These are phyloP conservation scores for Onychorhynchus coronatus DNA, from an alignment of 2,113 vertebrate species.

Conservation along the genomic window DNA sequence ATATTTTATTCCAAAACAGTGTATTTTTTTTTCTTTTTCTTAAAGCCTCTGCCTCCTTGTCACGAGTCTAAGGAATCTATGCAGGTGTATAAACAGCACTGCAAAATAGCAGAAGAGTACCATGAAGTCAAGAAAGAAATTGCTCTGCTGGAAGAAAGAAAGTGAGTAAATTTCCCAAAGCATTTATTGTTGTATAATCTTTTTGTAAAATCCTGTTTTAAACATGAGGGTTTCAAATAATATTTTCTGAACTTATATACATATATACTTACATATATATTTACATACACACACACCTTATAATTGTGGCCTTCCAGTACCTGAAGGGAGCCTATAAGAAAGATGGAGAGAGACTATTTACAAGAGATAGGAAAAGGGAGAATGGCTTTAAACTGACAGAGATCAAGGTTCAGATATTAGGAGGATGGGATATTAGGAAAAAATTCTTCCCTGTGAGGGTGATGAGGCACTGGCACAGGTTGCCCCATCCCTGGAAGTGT, in stretches of 20 bases:
- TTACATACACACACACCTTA: not conserved
- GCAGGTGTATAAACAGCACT: conserved; percentile 93
- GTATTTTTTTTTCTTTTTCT: not conserved
- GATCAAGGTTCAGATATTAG: not conserved
- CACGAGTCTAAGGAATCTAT: conserved; percentile 90
- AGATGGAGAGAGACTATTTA: not conserved
- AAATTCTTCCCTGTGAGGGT: not conserved
- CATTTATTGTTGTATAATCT: not conserved
- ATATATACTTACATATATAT: not conserved
- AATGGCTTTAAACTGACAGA: not conserved
- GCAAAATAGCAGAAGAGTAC: conserved; percentile 94
- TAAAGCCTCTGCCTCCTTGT: conserved; percentile 90
- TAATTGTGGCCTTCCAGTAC: not conserved
- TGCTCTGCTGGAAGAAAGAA: conserved; percentile 88
- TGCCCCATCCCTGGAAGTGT: not conserved
- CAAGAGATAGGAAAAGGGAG: not conserved
- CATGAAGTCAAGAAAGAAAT: conserved; percentile 94
- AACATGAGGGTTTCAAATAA: not conserved
- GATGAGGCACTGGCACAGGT: not conserved
- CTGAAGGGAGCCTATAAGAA: not conserved
- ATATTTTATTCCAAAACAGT: not conserved
- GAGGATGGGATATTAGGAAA: not conserved
- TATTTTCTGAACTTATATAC: not conserved
- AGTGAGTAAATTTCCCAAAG: conserved; percentile 76
- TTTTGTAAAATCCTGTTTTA: not conserved